Conservation (phyloP, 2,888 invertebrate genomes). For the Acrobasis consociella region DNA sequence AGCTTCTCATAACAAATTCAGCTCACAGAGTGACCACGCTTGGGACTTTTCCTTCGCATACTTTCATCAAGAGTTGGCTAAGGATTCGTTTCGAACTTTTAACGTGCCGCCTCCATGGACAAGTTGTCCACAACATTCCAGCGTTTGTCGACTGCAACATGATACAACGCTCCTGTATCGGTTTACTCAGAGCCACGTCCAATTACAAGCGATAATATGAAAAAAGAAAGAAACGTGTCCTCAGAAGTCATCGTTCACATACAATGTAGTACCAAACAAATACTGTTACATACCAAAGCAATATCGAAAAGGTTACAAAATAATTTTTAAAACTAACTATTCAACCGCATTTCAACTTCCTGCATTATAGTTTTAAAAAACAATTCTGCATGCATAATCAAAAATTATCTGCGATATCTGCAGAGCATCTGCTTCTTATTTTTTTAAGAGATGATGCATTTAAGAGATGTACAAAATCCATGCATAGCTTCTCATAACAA, state of each 20-base stretch:
- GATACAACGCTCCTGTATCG: conserved; percentile 30
- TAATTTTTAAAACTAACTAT: no score
- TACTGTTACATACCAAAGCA: not conserved
- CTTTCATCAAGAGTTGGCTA: not conserved
- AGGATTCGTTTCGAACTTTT: conserved; percentile 16
- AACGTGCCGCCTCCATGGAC: no score
- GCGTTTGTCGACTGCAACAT: conserved; percentile 27
- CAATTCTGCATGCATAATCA: no score
- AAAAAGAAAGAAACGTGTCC: conserved; percentile 6
- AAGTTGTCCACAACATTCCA: conserved; percentile 28
- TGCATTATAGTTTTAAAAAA: no score
- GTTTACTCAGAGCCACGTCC: conserved; percentile 25
- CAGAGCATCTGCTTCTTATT: no score
- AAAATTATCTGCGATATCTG: no score
- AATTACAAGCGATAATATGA: conserved; percentile 14
- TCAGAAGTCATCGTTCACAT: not conserved
- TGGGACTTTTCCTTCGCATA: conserved; percentile 2
- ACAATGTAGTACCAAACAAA: not conserved
- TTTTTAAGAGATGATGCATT: no score
- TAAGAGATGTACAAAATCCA: no score
- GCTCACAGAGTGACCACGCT: not conserved
- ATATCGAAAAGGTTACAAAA: conserved; percentile 17
- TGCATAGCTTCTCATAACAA: no score
- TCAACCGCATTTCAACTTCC: no score
- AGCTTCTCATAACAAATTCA: not conserved